phyloP scores from a whole-genome alignment of 2,113 vertebrate species.

The Paralichthys olivaceus region DNA sequence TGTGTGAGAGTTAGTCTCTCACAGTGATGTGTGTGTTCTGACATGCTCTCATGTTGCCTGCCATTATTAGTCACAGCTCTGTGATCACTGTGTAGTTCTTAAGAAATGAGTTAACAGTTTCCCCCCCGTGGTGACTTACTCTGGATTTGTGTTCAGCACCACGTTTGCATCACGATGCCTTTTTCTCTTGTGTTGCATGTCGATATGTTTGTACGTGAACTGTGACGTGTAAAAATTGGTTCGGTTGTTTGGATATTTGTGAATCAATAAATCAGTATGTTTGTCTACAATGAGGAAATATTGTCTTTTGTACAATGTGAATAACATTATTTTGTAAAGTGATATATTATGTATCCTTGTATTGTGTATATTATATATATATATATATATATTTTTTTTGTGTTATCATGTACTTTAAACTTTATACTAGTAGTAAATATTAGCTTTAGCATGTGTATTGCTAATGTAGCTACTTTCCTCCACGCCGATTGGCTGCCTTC shows the following conservation, averaged over 20 bases:
- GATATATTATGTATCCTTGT: too few species aligned
- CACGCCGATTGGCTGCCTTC: slow-evolving; percentile 59
- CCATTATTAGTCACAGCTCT: slow-evolving; percentile 9
- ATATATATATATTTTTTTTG: too few species aligned
- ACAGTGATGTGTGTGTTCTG: slow-evolving; percentile 1
- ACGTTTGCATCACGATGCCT: slow-evolving; percentile 47
- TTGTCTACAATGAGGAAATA: slow-evolving; percentile 34
- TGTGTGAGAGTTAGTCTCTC: too few species aligned
- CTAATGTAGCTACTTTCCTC: slow-evolving; percentile 25
- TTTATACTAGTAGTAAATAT: too few species aligned
- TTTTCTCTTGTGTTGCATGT: slow-evolving; percentile 64
- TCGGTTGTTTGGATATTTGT: slow-evolving; percentile 29
- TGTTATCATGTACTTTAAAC: too few species aligned
- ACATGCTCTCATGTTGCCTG: slow-evolving; percentile 38
- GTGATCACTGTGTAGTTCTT: slow-evolving; percentile 8
- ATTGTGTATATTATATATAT: neutral
- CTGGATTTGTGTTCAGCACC: slow-evolving; percentile 26
- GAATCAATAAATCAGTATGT: slow-evolving; percentile 66
- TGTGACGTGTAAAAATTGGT: slow-evolving; percentile 39
- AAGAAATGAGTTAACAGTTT: slow-evolving; percentile 27
- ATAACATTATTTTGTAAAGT: neutral
- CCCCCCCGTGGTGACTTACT: slow-evolving; percentile 32
- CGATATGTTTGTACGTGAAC: slow-evolving; percentile 38
- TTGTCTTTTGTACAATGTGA: neutral
- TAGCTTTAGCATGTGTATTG: neutral